Evolutionary conservation across 2,797 vertebrate genomes (phyloP).

Genomic region (Gambelia wislizenii): DNA sequence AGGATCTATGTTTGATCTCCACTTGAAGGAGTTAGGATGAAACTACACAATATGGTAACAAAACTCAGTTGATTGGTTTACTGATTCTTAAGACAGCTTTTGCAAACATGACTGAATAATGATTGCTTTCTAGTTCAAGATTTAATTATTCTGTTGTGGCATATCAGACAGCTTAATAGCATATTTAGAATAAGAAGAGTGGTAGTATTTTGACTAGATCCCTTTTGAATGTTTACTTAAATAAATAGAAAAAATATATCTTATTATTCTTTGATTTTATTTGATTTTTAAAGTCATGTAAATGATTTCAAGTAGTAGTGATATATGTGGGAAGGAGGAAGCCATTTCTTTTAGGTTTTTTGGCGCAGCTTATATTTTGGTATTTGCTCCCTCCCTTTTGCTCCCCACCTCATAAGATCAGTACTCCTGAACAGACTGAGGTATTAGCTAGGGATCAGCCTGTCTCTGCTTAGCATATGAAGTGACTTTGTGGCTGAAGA

Average conservation of each 20-base stretch:
- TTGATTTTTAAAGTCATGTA: background rate
- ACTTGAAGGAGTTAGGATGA: background rate
- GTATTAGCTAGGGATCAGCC: constrained; percentile 70
- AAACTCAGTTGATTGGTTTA: background rate
- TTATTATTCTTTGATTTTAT: background rate
- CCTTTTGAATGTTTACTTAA: background rate
- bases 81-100: background rate
- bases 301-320: background rate
- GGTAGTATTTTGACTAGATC: constrained; percentile 3
- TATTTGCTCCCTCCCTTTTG: constrained; percentile 35
- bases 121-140: constrained; percentile 24
- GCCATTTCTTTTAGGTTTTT: constrained; percentile 44
- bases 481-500: constrained; percentile 73
- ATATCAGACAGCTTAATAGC: constrained; percentile 5
- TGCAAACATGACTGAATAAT: background rate
- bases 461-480: constrained; percentile 67
- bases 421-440: constrained; percentile 46
- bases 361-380: constrained; percentile 32
- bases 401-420: constrained; percentile 45
- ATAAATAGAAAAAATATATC: accelerated
- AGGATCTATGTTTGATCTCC: background rate
- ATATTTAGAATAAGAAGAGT: background rate
- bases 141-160: background rate
- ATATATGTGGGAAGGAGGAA: background rate
- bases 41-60: background rate